Evolutionary conservation across 2,113 vertebrate genomes (phyloP), one percentile per base, ranked within the genome.

Genomic region (Rhea pennata): DNA sequence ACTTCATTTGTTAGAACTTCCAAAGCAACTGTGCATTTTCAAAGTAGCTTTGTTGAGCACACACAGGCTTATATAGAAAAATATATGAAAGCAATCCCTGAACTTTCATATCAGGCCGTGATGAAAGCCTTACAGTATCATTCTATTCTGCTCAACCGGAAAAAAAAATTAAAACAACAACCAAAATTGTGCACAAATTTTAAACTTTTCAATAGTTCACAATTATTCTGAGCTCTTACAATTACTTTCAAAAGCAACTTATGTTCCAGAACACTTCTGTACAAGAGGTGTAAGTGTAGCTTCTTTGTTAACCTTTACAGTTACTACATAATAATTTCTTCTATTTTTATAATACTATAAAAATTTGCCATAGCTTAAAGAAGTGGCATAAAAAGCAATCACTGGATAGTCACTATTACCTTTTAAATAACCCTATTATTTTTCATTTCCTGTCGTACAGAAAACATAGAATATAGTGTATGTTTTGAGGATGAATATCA

Each of bases 61-160:
- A 71, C 66, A 46, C 15, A 13, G 50, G 54, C 46, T 82, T 83
- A 89, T 22, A 33, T 16, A 83, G 64, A 27, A 33, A 36, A 86
- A 61, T 44, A 65, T 58, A 66, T 16, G 42, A 95, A 89, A 76
- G 77, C 44, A 91, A 73, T 58, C 46, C 64, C 58, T 92, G 84
- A 91, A 72, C 81, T 89, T 95, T 74, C 64, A 87, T 33, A 93
- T 46, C 71, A 90, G 87, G 24, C 67, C 59, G 74, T 80, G 51
- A 61, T 16, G 39, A 92, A 93, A 87, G 62, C 62, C 53, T 85
- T 48, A 15, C 70, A 64, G 21, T 64, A 71, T 67, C 12, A 33
- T 88, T 92, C 90, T 7, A 0, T 92, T 75, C 81, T 85, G 59
- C 72, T 85, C 77, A 87, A 58, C 27, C 31, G 8, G 9, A 53